Base-by-base conservation (phyloP, 2,888 invertebrate genomes). In the Oscheius sp. region DNA sequence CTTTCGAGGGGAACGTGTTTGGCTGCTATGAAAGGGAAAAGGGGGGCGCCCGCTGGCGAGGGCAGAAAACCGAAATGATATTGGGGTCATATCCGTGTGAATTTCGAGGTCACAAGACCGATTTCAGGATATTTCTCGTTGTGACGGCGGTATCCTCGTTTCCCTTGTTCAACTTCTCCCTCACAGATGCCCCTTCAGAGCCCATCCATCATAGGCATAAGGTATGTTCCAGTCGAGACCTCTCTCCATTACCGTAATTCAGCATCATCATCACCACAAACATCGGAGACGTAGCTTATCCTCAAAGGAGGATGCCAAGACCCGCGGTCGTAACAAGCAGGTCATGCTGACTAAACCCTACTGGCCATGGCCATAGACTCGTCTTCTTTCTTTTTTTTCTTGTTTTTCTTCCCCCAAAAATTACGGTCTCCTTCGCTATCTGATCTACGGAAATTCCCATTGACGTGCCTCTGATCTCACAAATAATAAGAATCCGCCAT, bases 331-430 rank as follows among this genome's bases (percentile, higher is more conserved):
- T 25, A 77, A 81, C 75, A 83, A 83, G 61, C 82, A 84, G 61
- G 77, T 84, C 52, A 84, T 84, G 81, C 73, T 84, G 35, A 81
- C 82, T 5, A 84, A 84, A 73, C 84, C 84, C 53, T 84, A 83
- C 70, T 84, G 84, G 84, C 84, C 84, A 27, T 84, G 84, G 84
- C 84, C 84, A n/a, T 84, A 66, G 79, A 25, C 21, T 13, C n/a
- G n/a, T 29, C 69, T 16, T n/a, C 49, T 2, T 9, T 2, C n/a
- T 43, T 46, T 21, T 21, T 23, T 45, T 23, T 27, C 7, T 58
- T 58, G 23, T 29, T 58, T 12, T 25, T 58, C 18, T 61, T 27
- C n/a, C 43, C 61, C 55, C 21, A 41, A 43, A 21, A 21, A 25
- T 25, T 61, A 61, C 61, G 61, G 61, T 61, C 61, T 61, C 61